Conservation (phyloP, 2,797 vertebrate species). For the Neosilurus mollespiculum region DNA sequence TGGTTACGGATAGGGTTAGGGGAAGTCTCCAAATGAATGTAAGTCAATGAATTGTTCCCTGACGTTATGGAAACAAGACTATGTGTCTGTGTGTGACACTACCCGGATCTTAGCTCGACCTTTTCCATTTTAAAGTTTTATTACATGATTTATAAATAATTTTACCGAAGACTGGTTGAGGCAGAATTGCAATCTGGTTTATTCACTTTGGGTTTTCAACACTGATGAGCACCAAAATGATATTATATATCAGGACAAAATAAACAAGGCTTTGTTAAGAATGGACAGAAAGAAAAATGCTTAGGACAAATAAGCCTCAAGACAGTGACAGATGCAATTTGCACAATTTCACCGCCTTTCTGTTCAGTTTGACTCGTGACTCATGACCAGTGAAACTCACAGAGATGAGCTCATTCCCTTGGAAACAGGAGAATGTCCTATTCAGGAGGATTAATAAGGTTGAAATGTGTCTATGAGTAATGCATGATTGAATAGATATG, state of each 20-base stretch:
- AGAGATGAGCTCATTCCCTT: background rate
- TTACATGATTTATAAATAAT: background rate
- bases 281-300: background rate
- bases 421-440: background rate
- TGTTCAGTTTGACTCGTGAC: background rate
- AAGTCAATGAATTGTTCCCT: no score
- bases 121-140: background rate
- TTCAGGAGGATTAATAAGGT: background rate
- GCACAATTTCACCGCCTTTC: background rate
- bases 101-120: background rate
- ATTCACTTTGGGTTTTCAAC: background rate
- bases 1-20: no score
- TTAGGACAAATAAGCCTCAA: background rate
- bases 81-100: background rate
- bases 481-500: background rate
- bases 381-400: background rate
- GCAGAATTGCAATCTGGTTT: background rate
- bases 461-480: background rate
- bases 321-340: background rate
- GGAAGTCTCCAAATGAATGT: no score
- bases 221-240: background rate
- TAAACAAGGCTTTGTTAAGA: background rate
- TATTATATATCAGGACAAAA: background rate
- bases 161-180: background rate
- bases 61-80: no score